Evolutionary conservation across 2,797 vertebrate species (phyloP).

Genomic region (Lates japonicus): DNA sequence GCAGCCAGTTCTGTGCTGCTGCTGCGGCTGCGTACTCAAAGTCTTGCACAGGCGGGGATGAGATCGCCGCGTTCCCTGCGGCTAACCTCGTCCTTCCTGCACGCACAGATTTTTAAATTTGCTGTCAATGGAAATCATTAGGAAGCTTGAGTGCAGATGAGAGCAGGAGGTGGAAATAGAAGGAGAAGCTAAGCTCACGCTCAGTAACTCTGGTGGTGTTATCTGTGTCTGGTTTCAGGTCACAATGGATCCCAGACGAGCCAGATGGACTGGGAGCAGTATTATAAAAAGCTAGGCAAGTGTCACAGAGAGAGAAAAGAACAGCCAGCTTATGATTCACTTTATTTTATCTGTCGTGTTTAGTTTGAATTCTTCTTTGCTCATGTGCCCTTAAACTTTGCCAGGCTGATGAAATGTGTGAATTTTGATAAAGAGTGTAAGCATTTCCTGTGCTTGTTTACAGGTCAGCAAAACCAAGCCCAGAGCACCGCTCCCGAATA

Average conservation of each 20-base stretch:
- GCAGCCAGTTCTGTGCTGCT: background rate
- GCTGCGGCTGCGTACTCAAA: slow-evolving; percentile 21
- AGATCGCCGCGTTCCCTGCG: slow-evolving; percentile 22
- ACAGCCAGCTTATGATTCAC: background rate
- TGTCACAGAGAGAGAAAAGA: slow-evolving; percentile 50
- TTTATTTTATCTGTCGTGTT: slow-evolving; percentile 19
- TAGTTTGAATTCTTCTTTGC: background rate
- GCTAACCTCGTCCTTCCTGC: slow-evolving; percentile 60
- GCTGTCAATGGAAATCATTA: slow-evolving; percentile 59
- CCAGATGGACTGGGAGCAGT: slow-evolving; percentile 87
- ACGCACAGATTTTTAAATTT: slow-evolving; percentile 38
- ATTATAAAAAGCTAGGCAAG: slow-evolving; percentile 84
- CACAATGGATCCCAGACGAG: slow-evolving; percentile 85
- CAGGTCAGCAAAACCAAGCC: slow-evolving; percentile 96
- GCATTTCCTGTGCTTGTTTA: slow-evolving; percentile 62
- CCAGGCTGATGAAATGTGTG: background rate
- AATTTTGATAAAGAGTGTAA: background rate
- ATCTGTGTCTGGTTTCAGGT: slow-evolving; percentile 83
- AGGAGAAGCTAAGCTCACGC: slow-evolving; percentile 26
- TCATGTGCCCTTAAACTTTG: background rate
- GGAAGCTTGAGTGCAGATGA: slow-evolving; percentile 40
- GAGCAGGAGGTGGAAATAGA: slow-evolving; percentile 45
- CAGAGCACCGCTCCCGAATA: slow-evolving; percentile 91
- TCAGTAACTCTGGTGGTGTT: slow-evolving; percentile 70
- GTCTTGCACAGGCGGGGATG: slow-evolving; percentile 9